Conservation (phyloP, 2,888 invertebrate species). For the Scaptomyza flava region DNA sequence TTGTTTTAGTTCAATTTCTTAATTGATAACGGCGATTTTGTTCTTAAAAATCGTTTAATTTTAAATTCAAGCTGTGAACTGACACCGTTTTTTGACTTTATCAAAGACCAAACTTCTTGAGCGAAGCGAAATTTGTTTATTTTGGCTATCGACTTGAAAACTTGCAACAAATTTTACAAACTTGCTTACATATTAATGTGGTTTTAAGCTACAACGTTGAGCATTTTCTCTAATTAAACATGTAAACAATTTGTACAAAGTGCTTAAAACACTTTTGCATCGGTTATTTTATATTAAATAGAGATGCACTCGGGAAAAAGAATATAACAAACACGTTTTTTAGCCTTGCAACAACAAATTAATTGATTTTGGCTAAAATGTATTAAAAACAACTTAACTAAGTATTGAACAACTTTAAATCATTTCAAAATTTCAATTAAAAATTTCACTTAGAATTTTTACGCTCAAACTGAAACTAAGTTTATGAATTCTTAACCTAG, state of each 20-base stretch:
- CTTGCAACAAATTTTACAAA: neutral
- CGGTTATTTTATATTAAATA: neutral
- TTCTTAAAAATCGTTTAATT: neutral
- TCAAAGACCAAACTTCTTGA: neutral
- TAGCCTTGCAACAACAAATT: no score
- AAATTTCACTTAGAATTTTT: no score
- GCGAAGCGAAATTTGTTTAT: neutral
- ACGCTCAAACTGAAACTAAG: no score
- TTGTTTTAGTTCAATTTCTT: no score
- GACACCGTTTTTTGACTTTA: neutral
- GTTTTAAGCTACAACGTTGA: neutral
- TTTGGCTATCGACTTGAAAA: neutral
- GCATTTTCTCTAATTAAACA: conserved; percentile 10
- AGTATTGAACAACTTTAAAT: no score
- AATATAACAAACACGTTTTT: no score
- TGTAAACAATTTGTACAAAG: conserved; percentile 26
- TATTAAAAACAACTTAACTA: no score
- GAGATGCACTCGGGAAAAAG: neutral
- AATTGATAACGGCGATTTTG: no score
- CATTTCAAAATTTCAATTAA: no score
- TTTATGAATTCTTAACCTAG: no score
- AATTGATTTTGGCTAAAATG: no score
- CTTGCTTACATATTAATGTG: neutral
- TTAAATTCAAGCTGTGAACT: neutral
- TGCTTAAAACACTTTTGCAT: conserved; percentile 32